Base-by-base conservation (phyloP, 2,888 invertebrate species). In the Branchellion lobata region DNA sequence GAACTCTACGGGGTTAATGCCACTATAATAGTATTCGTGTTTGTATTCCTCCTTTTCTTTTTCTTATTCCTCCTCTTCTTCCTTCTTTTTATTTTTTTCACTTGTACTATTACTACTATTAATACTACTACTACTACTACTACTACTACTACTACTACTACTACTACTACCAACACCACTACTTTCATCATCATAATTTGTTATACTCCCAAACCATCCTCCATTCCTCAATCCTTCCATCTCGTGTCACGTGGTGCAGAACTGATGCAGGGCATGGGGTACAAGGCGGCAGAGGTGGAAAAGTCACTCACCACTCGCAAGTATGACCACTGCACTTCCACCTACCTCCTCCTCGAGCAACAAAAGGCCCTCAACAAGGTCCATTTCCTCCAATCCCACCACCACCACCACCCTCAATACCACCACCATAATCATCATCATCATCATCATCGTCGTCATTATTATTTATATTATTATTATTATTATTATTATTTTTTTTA, bases 301-400 rank as follows among this genome's bases (percentile, higher is more conserved):
- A 96, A 95, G 87, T 97, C 98, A 84, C 90, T 99, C 85, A 94
- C 93, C 85, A 93, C 94, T 87, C 95, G 95, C 86, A 97, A 96
- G 88, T 99, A 98, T 88, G 99, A 99, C 89, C 98, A 99, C 88
- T 94, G 98, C 81, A 98, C 96, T 89, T 99, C 99, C 82, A 97
- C 97, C 81, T 99, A 99, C 90, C 91, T 99, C 86, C 91, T 99
- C 85, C 91, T 99, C 85, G 88, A 86, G 69, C 84, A 86, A 81
- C 84, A 86, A 81, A 84, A 74, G 34, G 18, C 47, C n/a, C 24
- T 72, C 72, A 36, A 33, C 61, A 51, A 27, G n/a, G 31, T 78
- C 27, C 68, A 31, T 69, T 40, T 3, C 21, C n/a, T 47, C 3
- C 27, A 69, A 33, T 29, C 27, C 2, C 71, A 71, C 34, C 33